Base-by-base conservation (phyloP, 2,888 invertebrate species). In the Ennomos fuscantarius region DNA sequence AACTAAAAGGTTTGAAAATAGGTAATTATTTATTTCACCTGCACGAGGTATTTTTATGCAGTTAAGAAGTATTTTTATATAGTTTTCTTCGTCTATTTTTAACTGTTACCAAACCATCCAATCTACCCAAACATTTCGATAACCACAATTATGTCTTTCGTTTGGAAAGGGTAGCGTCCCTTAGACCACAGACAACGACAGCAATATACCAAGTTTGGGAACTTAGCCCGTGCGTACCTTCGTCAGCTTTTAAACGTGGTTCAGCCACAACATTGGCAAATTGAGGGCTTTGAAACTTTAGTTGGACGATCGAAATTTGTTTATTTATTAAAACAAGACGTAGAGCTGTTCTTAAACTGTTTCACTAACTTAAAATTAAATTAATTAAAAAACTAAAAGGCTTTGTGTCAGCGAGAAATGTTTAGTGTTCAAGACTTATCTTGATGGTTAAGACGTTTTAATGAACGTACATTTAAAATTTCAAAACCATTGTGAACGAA, bases 81-180 rank as follows among this genome's bases (percentile, higher is more conserved):
- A n/a, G 11, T 11, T 2, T 36, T 6, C 11, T 36, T 6, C 3
- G 36, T 36, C 11, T 11, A 8, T 10, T 36, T 36, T 11, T 24
- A 24, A 2, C 24, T 24, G 41, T 10, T 8, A 9, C 44, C 24
- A 9, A 11, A 43, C 12, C 43, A 66, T 70, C 72, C 74, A 65
- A 69, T 70, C 70, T 72, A 73, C 70, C 76, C 73, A 70, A 78
- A 74, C 76, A 75, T 77, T 81, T 76, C 78, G 74, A 79, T 78
- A 78, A 78, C 84, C 84, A 64, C 85, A 84, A 83, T 82, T 81
- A 81, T 78, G 81, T 83, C 78, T 80, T 80, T 74, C 74, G 70
- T 76, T 74, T 78, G 76, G 76, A 76, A 80, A 80, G 80, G 82
- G 82, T 79, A 72, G 68, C 66, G 60, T 60, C 72, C 73, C 73